phyloP scores from a whole-genome alignment of 1,140 invertebrate species.

The Drosophila takahashii region DNA sequence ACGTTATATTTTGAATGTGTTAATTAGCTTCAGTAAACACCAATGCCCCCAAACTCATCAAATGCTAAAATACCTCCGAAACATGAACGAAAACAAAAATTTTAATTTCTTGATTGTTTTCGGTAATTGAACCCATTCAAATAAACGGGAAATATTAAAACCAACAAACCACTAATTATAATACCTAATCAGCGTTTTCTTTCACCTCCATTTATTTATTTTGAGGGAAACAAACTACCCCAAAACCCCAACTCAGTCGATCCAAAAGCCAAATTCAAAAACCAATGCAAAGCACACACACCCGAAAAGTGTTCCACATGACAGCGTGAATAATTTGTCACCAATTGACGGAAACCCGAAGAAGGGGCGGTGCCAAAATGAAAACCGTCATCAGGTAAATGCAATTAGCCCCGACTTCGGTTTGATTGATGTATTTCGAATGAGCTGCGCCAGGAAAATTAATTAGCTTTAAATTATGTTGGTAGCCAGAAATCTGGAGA shows the following conservation, averaged over 20 bases:
- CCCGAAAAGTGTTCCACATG: slow-evolving; percentile 46
- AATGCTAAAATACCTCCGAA: not conserved
- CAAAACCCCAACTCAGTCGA: not conserved
- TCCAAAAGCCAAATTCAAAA: slow-evolving; percentile 35
- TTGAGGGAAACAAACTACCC: slow-evolving; percentile 8
- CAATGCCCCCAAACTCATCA: not conserved
- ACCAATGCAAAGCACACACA: slow-evolving; percentile 24
- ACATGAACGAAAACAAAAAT: not conserved
- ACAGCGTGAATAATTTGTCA: slow-evolving; percentile 58
- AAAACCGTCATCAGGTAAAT: slow-evolving; percentile 64
- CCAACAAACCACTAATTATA: slow-evolving; percentile 46
- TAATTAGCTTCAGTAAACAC: not conserved
- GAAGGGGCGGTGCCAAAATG: slow-evolving; percentile 30
- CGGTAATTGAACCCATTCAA: slow-evolving; percentile 31
- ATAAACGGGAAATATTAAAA: slow-evolving; percentile 35
- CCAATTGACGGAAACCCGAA: slow-evolving; percentile 34
- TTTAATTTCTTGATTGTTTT: slow-evolving; percentile 31
- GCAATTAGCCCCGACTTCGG: slow-evolving; percentile 41
- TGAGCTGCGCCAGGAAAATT: slow-evolving; percentile 60
- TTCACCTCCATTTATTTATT: slow-evolving; percentile 40
- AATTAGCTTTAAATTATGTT: slow-evolving; percentile 64
- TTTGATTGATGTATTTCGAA: slow-evolving; percentile 64
- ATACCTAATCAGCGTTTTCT: slow-evolving; percentile 45
- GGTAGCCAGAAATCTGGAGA: slow-evolving; percentile 15
- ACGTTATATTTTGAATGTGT: not conserved